A percentile compares a stretch with the other conserved stretches of the same genome.
Conservation (phyloP, 1,140 invertebrate genomes). For the Megalopta genalis region DNA sequence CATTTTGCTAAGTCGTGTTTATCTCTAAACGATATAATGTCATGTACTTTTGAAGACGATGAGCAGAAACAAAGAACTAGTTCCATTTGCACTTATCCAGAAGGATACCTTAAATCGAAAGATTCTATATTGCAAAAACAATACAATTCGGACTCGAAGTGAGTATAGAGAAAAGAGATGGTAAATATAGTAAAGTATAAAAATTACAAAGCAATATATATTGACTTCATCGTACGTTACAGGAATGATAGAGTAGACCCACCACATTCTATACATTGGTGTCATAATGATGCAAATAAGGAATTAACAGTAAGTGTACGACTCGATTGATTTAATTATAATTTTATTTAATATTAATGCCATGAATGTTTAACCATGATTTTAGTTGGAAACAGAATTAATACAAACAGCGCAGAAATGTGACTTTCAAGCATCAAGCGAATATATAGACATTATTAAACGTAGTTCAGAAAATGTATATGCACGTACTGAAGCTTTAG, state of each 20-base stretch:
- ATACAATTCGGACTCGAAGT: conserved; percentile 67
- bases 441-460: conserved; percentile 77
- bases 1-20: conserved; percentile 52
- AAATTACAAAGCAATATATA: neutral
- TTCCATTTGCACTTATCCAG: conserved; percentile 57
- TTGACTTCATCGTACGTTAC: neutral
- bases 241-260: conserved; percentile 23
- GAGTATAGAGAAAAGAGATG: conserved; percentile 13
- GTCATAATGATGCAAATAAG: conserved; percentile 28
- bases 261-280: conserved; percentile 40
- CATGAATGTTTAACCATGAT: conserved; percentile 15
- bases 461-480: conserved; percentile 78
- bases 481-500: conserved; percentile 78
- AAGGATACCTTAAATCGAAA: conserved; percentile 35
- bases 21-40: conserved; percentile 54
- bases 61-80: conserved; percentile 55
- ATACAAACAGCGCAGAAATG: conserved; percentile 44
- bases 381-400: conserved; percentile 46
- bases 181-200: neutral
- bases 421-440: conserved; percentile 73
- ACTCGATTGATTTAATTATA: conserved; percentile 1
- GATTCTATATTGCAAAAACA: conserved; percentile 46
- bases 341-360: conserved; percentile 4
- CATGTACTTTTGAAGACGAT: conserved; percentile 44
- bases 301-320: conserved; percentile 41